Conservation (phyloP, 1,140 invertebrate species). For the Nylanderia fulva region DNA sequence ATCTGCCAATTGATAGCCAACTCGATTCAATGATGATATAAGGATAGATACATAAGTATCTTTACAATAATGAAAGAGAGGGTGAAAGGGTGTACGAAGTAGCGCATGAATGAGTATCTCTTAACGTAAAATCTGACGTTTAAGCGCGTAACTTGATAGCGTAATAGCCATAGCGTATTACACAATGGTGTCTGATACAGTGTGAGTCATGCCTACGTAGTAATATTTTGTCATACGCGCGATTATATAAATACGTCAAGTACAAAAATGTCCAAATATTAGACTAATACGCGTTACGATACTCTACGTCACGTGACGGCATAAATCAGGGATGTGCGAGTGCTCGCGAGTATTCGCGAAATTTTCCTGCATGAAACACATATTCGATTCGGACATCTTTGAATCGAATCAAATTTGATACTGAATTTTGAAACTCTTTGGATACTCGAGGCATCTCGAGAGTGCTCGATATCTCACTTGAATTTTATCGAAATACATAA, state of each 20-base stretch:
- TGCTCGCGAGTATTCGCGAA: neutral
- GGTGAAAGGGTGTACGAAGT: too few species aligned
- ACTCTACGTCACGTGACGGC: conserved; percentile 14
- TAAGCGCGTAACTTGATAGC: neutral
- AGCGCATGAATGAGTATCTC: neutral
- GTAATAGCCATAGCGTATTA: neutral
- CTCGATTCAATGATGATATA: neutral
- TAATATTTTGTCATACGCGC: conserved; percentile 79
- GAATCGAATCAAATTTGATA: too few species aligned
- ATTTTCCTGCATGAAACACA: neutral
- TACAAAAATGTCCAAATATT: conserved; percentile 80
- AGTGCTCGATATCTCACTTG: neutral
- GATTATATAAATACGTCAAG: conserved; percentile 76
- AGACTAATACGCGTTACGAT: conserved; percentile 60
- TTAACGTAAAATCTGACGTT: neutral
- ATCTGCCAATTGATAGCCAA: neutral
- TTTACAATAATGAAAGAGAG: too few species aligned
- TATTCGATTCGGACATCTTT: neutral
- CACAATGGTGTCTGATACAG: conserved; percentile 45
- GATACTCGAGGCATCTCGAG: too few species aligned
- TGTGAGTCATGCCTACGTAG: conserved; percentile 68
- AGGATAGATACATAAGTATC: too few species aligned
- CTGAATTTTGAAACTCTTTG: too few species aligned
- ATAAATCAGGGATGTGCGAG: conserved; percentile 4
- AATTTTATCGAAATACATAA: neutral